Base-by-base conservation (phyloP, 2,797 vertebrate species). In the Peromyscus aztecus region DNA sequence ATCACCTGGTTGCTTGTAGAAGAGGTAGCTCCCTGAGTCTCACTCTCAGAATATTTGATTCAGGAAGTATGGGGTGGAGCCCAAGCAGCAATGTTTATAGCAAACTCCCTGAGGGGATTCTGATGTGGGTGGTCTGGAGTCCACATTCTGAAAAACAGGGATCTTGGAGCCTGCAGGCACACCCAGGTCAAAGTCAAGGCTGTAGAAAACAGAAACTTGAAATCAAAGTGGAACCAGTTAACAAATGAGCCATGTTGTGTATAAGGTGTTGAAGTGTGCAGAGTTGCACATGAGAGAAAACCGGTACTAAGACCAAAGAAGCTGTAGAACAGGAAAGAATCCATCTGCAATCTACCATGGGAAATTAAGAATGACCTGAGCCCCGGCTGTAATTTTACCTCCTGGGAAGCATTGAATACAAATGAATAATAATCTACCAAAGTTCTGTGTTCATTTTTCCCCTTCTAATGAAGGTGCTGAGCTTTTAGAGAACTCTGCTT, bases 271-370 rank as follows among this genome's bases (percentile, higher is more conserved):
- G 94, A 90, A 46, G 2, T 46, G 94, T 95, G 84, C 96, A 71
- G 90, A 97, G 89, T 29, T 95, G 82, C 57, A 91, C 82, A 29
- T 86, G 85, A 94, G 97, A 98, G 77, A 89, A 97, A 97, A 96
- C 92, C 97, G 96, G 96, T 97, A 95, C 69, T 76, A 91, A 97
- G 96, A 98, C 92, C 96, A 97, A 98, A 98, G 73, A 90, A 96
- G 84, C 75, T 37, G 83, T 85, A 97, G 95, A 93, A 83, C 46
- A 96, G 95, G 95, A 97, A 94, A 98, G 49, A 96, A 97, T 34
- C 69, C 80, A 94, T 95, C 92, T 97, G 95, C 95, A 95, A 97
- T 57, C 57, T 97, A 95, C 91, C 96, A 97, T 71, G 95, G 96
- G 95, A 98, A 98, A 96, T 80, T 94, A 77, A 49, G 85, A 61